Evolutionary conservation across 2,888 invertebrate species (phyloP).

Genomic region (Aricia artaxerxes): DNA sequence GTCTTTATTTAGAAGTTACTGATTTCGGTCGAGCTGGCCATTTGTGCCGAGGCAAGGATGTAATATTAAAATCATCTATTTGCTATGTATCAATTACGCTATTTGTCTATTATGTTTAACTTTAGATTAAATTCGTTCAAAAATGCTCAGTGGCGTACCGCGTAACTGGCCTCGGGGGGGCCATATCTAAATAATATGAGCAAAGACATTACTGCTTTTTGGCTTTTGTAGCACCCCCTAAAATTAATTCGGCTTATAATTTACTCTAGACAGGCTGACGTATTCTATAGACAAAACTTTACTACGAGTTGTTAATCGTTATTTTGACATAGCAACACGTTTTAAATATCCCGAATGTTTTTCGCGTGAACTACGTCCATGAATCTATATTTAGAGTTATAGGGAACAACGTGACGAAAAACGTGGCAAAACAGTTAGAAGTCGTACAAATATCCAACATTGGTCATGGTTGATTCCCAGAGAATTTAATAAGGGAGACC

Average conservation of each 20-base stretch:
- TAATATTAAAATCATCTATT: too few relatives aligned
- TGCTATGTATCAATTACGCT: too few relatives aligned
- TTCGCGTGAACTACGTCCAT: slow-evolving; percentile 8
- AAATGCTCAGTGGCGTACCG: background rate
- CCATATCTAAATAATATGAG: background rate
- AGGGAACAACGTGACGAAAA: background rate
- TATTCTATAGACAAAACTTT: too few relatives aligned
- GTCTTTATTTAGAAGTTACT: too few relatives aligned
- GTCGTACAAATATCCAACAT: background rate
- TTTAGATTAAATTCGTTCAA: background rate
- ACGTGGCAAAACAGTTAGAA: background rate
- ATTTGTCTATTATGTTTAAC: background rate
- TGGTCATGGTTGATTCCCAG: too few relatives aligned
- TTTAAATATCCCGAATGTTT: background rate
- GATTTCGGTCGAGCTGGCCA: too few relatives aligned
- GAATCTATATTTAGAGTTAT: slow-evolving; percentile 9
- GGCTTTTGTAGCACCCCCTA: too few relatives aligned
- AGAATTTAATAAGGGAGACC: too few relatives aligned
- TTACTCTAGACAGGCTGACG: too few relatives aligned
- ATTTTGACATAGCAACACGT: slow-evolving; percentile 3
- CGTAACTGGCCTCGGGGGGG: background rate
- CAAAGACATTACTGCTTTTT: too few relatives aligned
- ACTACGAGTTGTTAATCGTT: background rate
- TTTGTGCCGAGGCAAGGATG: too few relatives aligned
- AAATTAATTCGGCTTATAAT: too few relatives aligned